A percentile compares a stretch with the other conserved stretches of the same genome.
phyloP scores from a whole-genome alignment of 2,113 vertebrate genomes.

The Pseudonaja textilis region DNA sequence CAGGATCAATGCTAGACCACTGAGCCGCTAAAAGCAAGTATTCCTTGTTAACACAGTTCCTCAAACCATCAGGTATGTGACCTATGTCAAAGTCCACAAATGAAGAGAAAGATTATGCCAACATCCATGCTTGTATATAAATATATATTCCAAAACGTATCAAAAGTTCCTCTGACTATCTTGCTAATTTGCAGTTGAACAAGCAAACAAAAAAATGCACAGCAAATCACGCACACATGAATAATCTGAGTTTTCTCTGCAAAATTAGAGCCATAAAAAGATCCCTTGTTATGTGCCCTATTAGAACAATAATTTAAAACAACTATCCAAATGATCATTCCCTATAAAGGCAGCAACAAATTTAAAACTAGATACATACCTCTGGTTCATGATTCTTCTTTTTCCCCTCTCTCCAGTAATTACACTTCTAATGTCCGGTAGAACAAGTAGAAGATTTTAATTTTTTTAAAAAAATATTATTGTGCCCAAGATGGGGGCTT shows the following conservation, averaged over 20 bases:
- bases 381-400: background rate
- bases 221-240: background rate
- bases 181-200: constrained; percentile 3
- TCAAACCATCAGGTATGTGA: constrained; percentile 88
- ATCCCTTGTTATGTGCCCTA: background rate
- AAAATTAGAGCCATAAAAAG: background rate
- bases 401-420: background rate
- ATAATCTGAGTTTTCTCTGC: constrained; percentile 5
- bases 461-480: background rate
- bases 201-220: background rate
- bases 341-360: background rate
- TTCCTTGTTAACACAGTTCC: constrained; percentile 95
- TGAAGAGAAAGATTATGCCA: constrained; percentile 8
- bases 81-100: constrained; percentile 67
- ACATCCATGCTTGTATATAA: background rate
- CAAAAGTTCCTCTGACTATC: background rate
- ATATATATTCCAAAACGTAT: constrained; percentile 26
- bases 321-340: constrained; percentile 1
- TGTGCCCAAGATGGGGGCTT: background rate
- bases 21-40: constrained; percentile 89
- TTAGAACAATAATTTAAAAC: background rate
- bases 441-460: background rate
- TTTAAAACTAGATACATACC: background rate
- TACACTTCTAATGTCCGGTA: background rate
- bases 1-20: constrained; percentile 87